Conservation (phyloP, 2,113 vertebrate genomes). For the Oncorhynchus gorbuscha region DNA sequence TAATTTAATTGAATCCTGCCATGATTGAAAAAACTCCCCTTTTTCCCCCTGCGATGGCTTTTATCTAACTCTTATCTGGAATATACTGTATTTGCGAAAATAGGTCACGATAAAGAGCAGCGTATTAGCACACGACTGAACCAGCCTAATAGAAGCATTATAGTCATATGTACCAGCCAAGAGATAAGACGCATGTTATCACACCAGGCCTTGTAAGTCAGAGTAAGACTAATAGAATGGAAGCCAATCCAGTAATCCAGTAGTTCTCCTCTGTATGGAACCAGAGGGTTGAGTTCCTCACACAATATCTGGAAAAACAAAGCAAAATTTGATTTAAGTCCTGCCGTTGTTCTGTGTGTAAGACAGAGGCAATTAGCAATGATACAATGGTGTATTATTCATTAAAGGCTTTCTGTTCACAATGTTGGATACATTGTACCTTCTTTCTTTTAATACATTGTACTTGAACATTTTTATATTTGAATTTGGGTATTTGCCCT, state of each 20-base stretch:
- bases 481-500: too few species aligned
- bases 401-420: neutral
- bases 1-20: neutral
- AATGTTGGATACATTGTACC: too few species aligned
- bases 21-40: neutral
- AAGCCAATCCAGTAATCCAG: neutral
- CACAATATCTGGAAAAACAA: too few species aligned
- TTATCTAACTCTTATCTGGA: neutral
- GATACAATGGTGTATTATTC: neutral
- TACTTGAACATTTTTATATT: too few species aligned
- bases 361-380: too few species aligned
- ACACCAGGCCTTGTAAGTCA: too few species aligned
- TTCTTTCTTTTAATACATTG: too few species aligned
- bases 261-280: neutral
- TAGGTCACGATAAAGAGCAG: neutral
- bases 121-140: neutral
- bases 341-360: too few species aligned
- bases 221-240: too few species aligned
- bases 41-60: neutral
- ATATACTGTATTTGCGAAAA: neutral
- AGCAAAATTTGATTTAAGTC: too few species aligned
- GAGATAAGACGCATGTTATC: too few species aligned
- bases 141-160: constrained; percentile 3
- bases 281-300: too few species aligned
- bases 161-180: neutral